Percentiles rank a stretch among this genome's conserved stretches.
Conservation (phyloP, 2,888 invertebrate species). For the Cyclophora punctaria region DNA sequence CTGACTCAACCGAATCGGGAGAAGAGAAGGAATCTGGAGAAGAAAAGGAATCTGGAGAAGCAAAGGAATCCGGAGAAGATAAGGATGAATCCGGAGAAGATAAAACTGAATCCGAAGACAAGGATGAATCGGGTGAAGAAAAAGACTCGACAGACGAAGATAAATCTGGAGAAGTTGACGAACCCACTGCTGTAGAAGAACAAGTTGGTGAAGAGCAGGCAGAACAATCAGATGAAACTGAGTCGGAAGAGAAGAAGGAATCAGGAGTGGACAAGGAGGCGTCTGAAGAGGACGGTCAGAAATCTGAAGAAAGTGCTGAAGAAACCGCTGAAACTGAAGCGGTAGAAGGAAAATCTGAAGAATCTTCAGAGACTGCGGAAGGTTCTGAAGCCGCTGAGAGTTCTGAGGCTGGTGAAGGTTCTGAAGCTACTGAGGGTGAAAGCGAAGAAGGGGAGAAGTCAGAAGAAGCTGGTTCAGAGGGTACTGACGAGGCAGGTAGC, state of each 20-base stretch:
- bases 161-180: conserved; percentile 28
- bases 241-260: conserved; percentile 29
- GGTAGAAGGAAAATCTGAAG: conserved; percentile 22
- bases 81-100: conserved; percentile 33
- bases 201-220: conserved; percentile 39
- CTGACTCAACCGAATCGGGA: conserved; percentile 41
- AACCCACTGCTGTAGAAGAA: conserved; percentile 26
- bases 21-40: conserved; percentile 32
- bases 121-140: conserved; percentile 27
- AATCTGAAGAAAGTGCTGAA: conserved; percentile 28
- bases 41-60: conserved; percentile 30
- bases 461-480: conserved; percentile 32
- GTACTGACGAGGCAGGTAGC: conserved; percentile 32
- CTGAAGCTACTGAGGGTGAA: conserved; percentile 28
- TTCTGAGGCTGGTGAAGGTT: conserved; percentile 18
- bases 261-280: conserved; percentile 22
- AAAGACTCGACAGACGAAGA: conserved; percentile 15
- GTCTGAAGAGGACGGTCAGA: conserved; percentile 34
- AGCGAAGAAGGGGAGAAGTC: conserved; percentile 25
- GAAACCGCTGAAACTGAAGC: conserved; percentile 28
- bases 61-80: conserved; percentile 9
- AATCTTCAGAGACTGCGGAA: conserved; percentile 14
- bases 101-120: conserved; percentile 26
- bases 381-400: conserved; percentile 28
- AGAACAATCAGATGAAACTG: conserved; percentile 27